phyloP scores from a whole-genome alignment of 1,140 invertebrate genomes.

The Atta colombica region DNA sequence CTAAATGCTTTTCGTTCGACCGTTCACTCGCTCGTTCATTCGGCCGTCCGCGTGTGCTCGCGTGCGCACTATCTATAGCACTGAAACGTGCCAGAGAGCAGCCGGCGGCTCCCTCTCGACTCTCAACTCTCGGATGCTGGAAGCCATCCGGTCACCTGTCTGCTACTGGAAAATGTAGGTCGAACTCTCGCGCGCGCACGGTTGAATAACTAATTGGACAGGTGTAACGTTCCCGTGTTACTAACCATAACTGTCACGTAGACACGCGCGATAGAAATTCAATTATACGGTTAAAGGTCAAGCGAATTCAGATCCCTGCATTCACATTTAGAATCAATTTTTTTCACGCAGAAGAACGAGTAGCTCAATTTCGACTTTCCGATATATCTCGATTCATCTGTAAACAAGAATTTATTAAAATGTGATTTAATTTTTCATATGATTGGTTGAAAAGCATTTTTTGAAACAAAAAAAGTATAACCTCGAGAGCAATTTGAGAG shows the following conservation, averaged over 20 bases:
- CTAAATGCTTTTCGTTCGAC: constrained; percentile 82
- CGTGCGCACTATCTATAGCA: constrained; percentile 74
- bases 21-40: constrained; percentile 57
- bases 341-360: not conserved
- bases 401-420: not conserved
- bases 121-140: constrained; percentile 66
- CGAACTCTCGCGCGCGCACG: constrained; percentile 68
- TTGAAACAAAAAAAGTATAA: not conserved
- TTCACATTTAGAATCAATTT: not conserved
- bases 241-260: constrained; percentile 50
- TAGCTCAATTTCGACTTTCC: not conserved
- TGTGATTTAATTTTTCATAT: not conserved
- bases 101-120: constrained; percentile 56
- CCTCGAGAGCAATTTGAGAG: not conserved
- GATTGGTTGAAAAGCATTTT: not conserved
- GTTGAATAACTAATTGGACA: constrained; percentile 74
- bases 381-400: not conserved
- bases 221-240: constrained; percentile 67
- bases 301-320: not conserved
- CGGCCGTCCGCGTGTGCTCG: constrained; percentile 53
- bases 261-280: constrained; percentile 43
- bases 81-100: constrained; percentile 71
- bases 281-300: constrained; percentile 34
- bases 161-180: constrained; percentile 76
- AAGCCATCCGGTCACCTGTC: constrained; percentile 76